Evolutionary conservation across 2,888 invertebrate genomes (phyloP).

Genomic region (Hoplodrina ambigua): DNA sequence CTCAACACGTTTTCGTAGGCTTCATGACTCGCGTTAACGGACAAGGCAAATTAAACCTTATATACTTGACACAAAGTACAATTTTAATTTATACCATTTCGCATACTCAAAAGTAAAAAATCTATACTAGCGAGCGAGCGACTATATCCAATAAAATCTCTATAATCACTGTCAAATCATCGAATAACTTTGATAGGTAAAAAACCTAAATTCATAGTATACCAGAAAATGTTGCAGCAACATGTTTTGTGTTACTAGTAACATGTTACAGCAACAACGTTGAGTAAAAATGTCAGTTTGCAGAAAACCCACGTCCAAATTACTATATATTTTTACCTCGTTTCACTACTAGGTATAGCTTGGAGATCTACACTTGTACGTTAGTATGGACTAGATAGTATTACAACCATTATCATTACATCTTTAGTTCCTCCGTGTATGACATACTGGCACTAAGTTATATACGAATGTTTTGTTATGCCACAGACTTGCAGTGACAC

Average conservation of each 20-base stretch:
- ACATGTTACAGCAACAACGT: too few species aligned
- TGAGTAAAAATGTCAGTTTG: neutral
- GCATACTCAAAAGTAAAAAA: neutral
- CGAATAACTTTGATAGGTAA: too few species aligned
- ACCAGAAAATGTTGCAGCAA: too few species aligned
- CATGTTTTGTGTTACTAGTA: too few species aligned
- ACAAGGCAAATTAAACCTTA: neutral
- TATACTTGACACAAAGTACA: neutral
- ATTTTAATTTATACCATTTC: neutral
- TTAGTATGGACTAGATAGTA: slow-evolving; percentile 55
- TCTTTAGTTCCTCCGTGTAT: slow-evolving; percentile 54
- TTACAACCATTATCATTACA: slow-evolving; percentile 21
- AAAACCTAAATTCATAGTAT: too few species aligned
- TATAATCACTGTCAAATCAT: too few species aligned
- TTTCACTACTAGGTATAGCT: slow-evolving; percentile 8
- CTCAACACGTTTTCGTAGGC: neutral
- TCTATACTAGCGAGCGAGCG: too few species aligned
- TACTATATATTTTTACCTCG: neutral
- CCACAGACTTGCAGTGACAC: neutral
- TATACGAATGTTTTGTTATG: neutral
- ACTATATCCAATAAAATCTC: too few species aligned
- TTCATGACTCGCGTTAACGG: too few species aligned
- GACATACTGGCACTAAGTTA: slow-evolving; percentile 2
- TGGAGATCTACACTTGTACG: slow-evolving; percentile 49
- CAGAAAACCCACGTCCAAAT: slow-evolving; percentile 28